Evolutionary conservation across 1,140 invertebrate species (phyloP).

Genomic region (Brachionus manjavacas): DNA sequence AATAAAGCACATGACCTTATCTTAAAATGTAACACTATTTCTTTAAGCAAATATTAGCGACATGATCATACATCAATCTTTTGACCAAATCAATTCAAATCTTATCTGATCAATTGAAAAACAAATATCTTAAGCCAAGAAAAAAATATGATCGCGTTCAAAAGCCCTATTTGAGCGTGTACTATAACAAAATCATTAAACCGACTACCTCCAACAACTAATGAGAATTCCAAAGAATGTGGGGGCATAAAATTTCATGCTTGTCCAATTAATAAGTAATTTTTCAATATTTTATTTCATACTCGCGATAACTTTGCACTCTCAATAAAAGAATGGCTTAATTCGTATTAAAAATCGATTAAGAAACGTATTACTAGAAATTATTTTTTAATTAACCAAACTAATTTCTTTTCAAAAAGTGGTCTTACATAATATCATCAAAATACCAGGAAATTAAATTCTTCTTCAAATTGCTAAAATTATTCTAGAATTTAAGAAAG

Average conservation of each 20-base stretch:
- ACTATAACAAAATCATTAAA: not conserved
- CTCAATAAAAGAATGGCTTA: not conserved
- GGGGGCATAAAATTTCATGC: not conserved
- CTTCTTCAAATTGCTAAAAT: not conserved
- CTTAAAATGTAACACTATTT: not conserved
- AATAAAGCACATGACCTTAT: conserved; percentile 5
- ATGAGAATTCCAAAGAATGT: not conserved
- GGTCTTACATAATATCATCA: not conserved
- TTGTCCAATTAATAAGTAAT: conserved; percentile 2
- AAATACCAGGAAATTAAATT: not conserved
- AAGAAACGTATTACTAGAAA: not conserved
- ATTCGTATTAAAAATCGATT: not conserved
- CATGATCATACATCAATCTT: not conserved
- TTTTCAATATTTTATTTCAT: not conserved
- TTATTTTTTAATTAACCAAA: not conserved
- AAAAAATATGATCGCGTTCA: not conserved
- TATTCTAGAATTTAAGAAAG: not conserved
- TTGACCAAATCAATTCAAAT: not conserved
- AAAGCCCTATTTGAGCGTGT: not conserved
- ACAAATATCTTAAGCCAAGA: not conserved
- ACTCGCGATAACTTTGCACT: not conserved
- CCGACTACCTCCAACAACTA: not conserved
- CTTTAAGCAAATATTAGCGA: not conserved
- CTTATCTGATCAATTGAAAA: not conserved
- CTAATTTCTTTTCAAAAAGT: not conserved